Conservation (phyloP, 2,113 vertebrate species). For the Aythya baeri region DNA sequence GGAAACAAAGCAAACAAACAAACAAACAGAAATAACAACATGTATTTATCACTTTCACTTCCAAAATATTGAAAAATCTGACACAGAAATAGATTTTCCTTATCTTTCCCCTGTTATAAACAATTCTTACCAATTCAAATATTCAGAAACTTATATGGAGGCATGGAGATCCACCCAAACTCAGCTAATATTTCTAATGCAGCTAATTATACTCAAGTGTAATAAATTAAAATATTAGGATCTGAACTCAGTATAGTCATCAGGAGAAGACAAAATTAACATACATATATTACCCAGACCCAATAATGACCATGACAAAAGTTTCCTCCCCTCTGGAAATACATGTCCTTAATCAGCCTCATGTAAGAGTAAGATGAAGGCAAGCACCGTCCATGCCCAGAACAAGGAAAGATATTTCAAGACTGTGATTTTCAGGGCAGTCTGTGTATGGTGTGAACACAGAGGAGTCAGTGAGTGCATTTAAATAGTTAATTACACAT, state of each 20-base stretch:
- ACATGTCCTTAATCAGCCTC: accelerated
- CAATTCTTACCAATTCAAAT: not conserved
- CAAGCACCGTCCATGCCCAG: not conserved
- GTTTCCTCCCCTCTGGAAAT: not conserved
- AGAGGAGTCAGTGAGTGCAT: conserved; percentile 8
- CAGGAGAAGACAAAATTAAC: not conserved
- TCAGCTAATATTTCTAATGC: not conserved
- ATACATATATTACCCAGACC: not conserved
- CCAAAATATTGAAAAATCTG: not conserved
- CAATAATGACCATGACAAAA: not conserved
- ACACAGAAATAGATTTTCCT: not conserved
- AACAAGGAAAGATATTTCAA: not conserved
- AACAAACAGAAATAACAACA: not conserved
- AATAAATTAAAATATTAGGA: not conserved
- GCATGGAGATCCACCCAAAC: not conserved
- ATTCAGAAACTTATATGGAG: not conserved
- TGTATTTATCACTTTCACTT: not conserved
- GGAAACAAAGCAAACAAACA: not conserved
- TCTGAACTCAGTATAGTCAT: not conserved
- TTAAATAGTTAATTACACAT: conserved; percentile 44
- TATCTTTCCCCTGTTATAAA: not conserved
- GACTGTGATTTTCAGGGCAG: not conserved
- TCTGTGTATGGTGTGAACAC: not conserved
- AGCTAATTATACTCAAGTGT: not conserved
- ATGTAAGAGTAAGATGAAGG: not conserved